Evolutionary conservation across 1,140 invertebrate species (phyloP).

Genomic region (Mizuhopecten yessoensis): DNA sequence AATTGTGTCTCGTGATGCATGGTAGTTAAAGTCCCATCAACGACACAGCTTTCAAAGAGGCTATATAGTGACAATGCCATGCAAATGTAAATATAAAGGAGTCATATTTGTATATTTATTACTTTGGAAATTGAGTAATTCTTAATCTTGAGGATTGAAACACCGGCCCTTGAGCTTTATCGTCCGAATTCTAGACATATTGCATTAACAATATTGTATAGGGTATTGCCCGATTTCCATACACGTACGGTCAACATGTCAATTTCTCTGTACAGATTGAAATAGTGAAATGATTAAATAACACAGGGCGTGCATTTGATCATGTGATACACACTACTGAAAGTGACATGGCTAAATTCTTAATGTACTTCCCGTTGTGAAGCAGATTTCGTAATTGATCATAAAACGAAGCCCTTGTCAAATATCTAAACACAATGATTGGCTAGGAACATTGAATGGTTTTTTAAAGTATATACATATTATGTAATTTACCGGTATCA

Average conservation of each 20-base stretch:
- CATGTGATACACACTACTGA: not conserved
- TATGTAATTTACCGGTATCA: not conserved
- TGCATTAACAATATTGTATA: not conserved
- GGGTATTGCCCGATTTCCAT: not conserved
- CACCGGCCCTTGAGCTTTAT: not conserved
- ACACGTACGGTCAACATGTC: not conserved
- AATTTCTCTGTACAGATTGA: not conserved
- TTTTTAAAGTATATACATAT: not conserved
- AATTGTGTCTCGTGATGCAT: too few species aligned
- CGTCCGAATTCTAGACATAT: not conserved
- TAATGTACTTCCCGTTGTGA: slow-evolving; percentile 1
- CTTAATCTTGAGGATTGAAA: too few species aligned
- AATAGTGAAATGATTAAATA: not conserved
- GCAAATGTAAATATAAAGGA: too few species aligned
- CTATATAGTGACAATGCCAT: too few species aligned
- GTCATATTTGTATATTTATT: too few species aligned
- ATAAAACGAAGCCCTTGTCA: not conserved
- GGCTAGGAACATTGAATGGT: not conserved
- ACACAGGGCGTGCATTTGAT: not conserved
- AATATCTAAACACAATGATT: not conserved
- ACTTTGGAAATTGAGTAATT: too few species aligned
- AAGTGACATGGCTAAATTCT: too few species aligned
- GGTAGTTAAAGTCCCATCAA: too few species aligned
- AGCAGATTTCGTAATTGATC: not conserved
- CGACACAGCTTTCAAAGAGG: too few species aligned